Conservation (phyloP, 2,888 invertebrate genomes). For the Mimas tiliae region DNA sequence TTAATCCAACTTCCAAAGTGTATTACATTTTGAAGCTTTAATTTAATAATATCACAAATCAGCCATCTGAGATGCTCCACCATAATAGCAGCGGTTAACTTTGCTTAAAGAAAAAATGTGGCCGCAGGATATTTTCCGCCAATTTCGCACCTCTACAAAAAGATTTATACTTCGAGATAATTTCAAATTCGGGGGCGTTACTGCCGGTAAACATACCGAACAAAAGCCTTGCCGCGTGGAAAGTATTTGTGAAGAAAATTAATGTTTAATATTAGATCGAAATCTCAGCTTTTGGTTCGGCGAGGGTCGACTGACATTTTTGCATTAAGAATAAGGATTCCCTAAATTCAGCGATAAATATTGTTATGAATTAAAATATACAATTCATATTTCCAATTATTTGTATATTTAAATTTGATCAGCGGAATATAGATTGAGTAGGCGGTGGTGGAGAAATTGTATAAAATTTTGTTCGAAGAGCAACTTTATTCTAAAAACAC, state of each 20-base stretch:
- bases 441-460: background rate
- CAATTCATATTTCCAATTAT: background rate
- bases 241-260: slow-evolving; percentile 56
- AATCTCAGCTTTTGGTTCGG: slow-evolving; percentile 48
- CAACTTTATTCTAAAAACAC: background rate
- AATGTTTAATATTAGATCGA: slow-evolving; percentile 54
- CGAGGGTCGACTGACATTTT: slow-evolving; percentile 44
- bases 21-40: slow-evolving; percentile 10
- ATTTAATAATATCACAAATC: slow-evolving; percentile 17
- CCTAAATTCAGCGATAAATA: slow-evolving; percentile 44
- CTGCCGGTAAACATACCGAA: slow-evolving; percentile 48
- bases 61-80: slow-evolving; percentile 27
- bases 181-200: slow-evolving; percentile 45
- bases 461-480: background rate
- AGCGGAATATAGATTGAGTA: no score
- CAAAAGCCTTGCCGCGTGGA: slow-evolving; percentile 46
- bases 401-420: background rate
- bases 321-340: slow-evolving; percentile 44
- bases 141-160: slow-evolving; percentile 42
- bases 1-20: no score
- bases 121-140: slow-evolving; percentile 34
- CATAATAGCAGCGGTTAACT: slow-evolving; percentile 32
- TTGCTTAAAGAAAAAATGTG: slow-evolving; percentile 30
- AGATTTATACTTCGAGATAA: slow-evolving; percentile 50
- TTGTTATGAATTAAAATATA: slow-evolving; percentile 32